phyloP scores from a whole-genome alignment of 35 echinoderm and acorn worm species.

The Amphiura filiformis region DNA sequence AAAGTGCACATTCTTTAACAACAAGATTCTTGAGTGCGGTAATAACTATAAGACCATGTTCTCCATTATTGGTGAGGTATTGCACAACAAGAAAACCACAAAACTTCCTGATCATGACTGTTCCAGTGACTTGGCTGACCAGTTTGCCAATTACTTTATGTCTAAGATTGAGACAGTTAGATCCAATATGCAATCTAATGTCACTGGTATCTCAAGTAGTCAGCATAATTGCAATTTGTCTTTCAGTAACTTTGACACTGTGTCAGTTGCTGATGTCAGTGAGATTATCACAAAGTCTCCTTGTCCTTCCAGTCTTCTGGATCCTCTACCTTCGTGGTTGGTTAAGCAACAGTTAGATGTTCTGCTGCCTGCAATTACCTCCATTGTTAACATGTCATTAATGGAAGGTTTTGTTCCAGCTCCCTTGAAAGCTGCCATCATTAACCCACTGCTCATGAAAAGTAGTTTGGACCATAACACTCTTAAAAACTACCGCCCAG shows the following conservation, averaged over 20 bases:
- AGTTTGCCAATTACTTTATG: neutral
- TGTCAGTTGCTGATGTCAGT: neutral
- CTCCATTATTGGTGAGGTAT: constrained; percentile 9
- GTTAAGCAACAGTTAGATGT: constrained; percentile 6
- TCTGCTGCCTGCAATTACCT: constrained; percentile 4
- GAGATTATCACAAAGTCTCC: neutral
- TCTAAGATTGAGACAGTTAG: neutral
- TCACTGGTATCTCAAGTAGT: neutral
- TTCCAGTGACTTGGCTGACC: neutral
- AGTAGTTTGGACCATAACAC: neutral
- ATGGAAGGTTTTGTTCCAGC: neutral
- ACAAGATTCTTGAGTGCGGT: too few species aligned
- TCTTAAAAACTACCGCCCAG: constrained; percentile 40
- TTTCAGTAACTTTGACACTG: neutral
- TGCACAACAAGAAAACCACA: neutral
- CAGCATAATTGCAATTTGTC: neutral
- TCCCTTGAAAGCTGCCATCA: constrained; percentile 2
- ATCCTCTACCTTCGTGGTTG: constrained; percentile 16
- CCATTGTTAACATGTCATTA: neutral
- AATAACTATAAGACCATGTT: neutral
- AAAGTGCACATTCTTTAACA: neutral
- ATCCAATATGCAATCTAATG: too few species aligned
- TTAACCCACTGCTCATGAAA: constrained; percentile 29
- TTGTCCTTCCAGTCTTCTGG: neutral
- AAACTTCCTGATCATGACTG: neutral